phyloP scores from a whole-genome alignment of 2,888 invertebrate genomes.

The Phytoseiulus persimilis region DNA sequence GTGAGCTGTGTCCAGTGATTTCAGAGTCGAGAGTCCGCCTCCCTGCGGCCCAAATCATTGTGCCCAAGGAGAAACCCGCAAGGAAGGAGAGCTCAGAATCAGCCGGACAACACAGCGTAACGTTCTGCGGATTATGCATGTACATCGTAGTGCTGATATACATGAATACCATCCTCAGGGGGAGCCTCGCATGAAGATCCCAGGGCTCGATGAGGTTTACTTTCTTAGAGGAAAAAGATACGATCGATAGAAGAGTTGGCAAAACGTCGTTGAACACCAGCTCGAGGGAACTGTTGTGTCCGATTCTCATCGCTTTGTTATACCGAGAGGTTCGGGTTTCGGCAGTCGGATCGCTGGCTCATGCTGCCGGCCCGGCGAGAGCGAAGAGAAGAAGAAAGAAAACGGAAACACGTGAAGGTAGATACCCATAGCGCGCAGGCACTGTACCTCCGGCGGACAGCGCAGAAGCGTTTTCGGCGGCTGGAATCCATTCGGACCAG shows the following conservation, averaged over 20 bases:
- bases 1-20: too few relatives aligned
- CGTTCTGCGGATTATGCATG: too few relatives aligned
- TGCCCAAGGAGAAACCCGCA: too few relatives aligned
- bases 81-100: too few relatives aligned
- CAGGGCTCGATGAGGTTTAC: too few relatives aligned
- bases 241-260: neutral
- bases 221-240: too few relatives aligned
- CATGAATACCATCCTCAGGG: too few relatives aligned
- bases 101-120: too few relatives aligned
- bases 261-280: neutral
- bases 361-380: neutral
- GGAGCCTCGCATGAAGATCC: too few relatives aligned
- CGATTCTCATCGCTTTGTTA: neutral
- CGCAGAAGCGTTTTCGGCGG: neutral
- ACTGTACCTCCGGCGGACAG: neutral
- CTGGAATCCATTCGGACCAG: neutral
- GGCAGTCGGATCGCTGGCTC: neutral
- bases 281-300: neutral
- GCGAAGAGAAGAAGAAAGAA: neutral
- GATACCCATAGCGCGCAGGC: neutral
- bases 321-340: neutral
- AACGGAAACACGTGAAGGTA: neutral
- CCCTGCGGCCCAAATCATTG: neutral
- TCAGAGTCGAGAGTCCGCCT: too few relatives aligned
- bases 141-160: too few relatives aligned